Conservation (phyloP, 2,888 invertebrate genomes). For the Caenorhabditis sulstoni region DNA sequence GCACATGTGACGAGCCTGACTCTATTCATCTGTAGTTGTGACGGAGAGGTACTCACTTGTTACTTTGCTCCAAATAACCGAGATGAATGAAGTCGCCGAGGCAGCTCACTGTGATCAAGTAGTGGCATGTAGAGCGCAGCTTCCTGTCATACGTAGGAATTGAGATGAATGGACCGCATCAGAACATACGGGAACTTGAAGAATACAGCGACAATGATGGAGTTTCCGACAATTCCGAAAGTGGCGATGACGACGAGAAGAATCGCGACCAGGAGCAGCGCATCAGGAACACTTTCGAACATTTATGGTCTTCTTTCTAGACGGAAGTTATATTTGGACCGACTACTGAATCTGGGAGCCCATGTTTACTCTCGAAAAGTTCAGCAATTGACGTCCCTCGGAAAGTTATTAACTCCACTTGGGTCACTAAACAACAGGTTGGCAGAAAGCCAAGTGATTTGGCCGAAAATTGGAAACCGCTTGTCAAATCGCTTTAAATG, state of each 20-base stretch:
- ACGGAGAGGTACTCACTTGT: neutral
- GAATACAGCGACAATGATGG: constrained; percentile 24
- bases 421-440: too few species aligned
- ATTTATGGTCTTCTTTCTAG: neutral
- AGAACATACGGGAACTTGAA: constrained; percentile 22
- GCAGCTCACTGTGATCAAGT: constrained; percentile 30
- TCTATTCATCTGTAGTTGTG: neutral
- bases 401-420: too few species aligned
- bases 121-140: constrained; percentile 35
- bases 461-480: too few species aligned
- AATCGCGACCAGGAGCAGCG: constrained; percentile 16
- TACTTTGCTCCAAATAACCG: constrained; percentile 24
- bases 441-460: too few species aligned
- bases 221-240: constrained; percentile 18
- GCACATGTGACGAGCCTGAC: constrained; percentile 33
- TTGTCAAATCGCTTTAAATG: too few species aligned
- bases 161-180: neutral
- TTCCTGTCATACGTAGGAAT: constrained; percentile 4
- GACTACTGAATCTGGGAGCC: neutral
- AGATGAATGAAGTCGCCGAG: constrained; percentile 24
- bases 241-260: constrained; percentile 19
- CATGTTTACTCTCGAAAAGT: neutral
- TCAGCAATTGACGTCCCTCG: too few species aligned
- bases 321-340: too few species aligned
- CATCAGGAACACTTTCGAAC: constrained; percentile 8